Conservation (phyloP, 1,140 invertebrate genomes). For the Apocrypta bakeri region DNA sequence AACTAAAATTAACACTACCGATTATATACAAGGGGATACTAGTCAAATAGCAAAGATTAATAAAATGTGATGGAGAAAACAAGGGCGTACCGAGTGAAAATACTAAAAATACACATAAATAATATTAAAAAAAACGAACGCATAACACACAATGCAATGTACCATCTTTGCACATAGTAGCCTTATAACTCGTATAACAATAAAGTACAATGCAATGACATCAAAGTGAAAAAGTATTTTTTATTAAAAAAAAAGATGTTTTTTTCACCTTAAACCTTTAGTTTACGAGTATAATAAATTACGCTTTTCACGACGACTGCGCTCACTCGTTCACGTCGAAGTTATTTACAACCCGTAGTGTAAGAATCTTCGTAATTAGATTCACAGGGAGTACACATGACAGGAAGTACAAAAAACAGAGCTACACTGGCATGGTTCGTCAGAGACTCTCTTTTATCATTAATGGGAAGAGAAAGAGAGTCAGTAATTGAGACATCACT, state of each 20-base stretch:
- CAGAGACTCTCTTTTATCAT: not conserved
- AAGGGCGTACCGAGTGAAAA: not conserved
- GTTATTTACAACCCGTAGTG: not conserved
- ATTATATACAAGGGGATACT: constrained; percentile 28
- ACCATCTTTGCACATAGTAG: constrained; percentile 62
- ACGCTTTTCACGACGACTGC: not conserved
- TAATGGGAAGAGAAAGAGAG: not conserved
- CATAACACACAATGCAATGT: constrained; percentile 46
- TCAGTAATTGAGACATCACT: not conserved
- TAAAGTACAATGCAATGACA: constrained; percentile 60
- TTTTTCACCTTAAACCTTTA: not conserved
- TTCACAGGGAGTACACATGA: not conserved
- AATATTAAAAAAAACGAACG: constrained; percentile 2
- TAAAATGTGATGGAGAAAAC: constrained; percentile 14
- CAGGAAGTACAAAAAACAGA: not conserved
- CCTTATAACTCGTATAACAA: constrained; percentile 53
- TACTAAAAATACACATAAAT: not conserved
- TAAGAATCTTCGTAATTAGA: not conserved
- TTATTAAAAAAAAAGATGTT: not conserved
- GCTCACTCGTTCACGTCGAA: not conserved
- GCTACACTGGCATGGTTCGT: not conserved
- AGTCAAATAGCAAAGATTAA: constrained; percentile 37
- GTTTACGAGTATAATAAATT: not conserved
- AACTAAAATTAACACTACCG: constrained; percentile 9
- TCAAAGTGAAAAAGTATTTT: constrained; percentile 38